Base-by-base conservation (phyloP, 2,113 vertebrate species). In the Blennius ocellaris region DNA sequence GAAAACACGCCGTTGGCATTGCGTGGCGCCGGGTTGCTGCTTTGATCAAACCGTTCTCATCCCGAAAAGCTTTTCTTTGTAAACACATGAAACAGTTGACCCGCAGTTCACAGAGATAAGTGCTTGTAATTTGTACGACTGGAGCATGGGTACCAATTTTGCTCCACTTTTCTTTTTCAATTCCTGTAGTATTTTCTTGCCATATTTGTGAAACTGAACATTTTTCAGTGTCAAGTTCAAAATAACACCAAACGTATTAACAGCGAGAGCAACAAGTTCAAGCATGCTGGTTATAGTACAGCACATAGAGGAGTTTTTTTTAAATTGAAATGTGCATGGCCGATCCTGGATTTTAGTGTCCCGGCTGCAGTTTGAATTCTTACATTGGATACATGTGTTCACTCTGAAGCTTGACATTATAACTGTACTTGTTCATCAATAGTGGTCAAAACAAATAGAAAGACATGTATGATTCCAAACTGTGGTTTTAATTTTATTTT, bases 91-190 rank as follows among this genome's bases (percentile, higher is more conserved):
- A 64, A 60, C 41, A 39, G 37, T 39, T 14, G 6, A 15, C 38
- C 41, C 8, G 10, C 30, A 8, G 36, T 48, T 17, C 45, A 54
- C 14, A 54, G 51, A 72, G 37, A 50, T 53, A 64, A 49, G 41
- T 69, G 74, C 38, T 54, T 48, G 56, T 50, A 54, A 55, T 43
- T 17, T 74, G 44, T 50, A 54, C 58, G 55, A 73, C 9, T 5
- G 30, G 45, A 60, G 30, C 30, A 55, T 38, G 7, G 38, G 38
- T 39, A 61, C 8, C 52, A 71, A 45, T 81, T 71, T 72, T 50
- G 11, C 38, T 69, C 52, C 59, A 59, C 45, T 58, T 56, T 61
- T 64, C 16, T 30, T 50, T n/a, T 48, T 1, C 36, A 41, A 11
- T 54, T 63, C 50, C 17, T 14, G 40, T 63, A 16, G 62, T 12